Evolutionary conservation across 2,797 vertebrate species (phyloP).

Genomic region (Microtus californicus): DNA sequence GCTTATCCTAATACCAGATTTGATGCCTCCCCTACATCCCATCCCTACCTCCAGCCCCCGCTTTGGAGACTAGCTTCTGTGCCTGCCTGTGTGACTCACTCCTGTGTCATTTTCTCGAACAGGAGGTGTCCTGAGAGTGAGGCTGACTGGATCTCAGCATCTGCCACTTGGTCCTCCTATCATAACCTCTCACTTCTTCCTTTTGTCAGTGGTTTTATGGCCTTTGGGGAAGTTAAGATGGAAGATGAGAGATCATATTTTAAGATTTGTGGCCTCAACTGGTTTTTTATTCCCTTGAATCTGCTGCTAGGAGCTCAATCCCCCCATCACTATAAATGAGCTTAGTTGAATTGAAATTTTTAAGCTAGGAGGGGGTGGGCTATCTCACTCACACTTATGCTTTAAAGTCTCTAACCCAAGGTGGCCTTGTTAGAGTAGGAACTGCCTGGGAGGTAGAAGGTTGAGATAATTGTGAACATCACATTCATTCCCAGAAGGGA

Average conservation of each 20-base stretch:
- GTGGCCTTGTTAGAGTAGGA: not conserved
- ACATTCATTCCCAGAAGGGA: constrained; percentile 20
- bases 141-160: not conserved
- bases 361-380: not conserved
- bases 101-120: not conserved
- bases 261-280: constrained; percentile 31
- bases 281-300: constrained; percentile 8
- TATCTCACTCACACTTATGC: not conserved
- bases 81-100: not conserved
- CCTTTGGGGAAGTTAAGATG: not conserved
- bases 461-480: not conserved
- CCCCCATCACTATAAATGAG: not conserved
- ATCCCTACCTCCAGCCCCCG: not conserved
- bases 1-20: not conserved
- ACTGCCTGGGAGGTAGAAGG: not conserved
- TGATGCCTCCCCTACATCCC: not conserved
- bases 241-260: not conserved
- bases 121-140: not conserved
- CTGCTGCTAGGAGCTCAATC: not conserved
- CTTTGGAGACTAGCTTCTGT: not conserved
- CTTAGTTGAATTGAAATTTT: constrained; percentile 19
- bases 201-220: not conserved
- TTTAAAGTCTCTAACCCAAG: constrained; percentile 4
- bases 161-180: not conserved
- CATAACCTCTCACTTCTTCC: not conserved